phyloP scores from a whole-genome alignment of 2,888 invertebrate species.

The Pachydiplax longipennis region DNA sequence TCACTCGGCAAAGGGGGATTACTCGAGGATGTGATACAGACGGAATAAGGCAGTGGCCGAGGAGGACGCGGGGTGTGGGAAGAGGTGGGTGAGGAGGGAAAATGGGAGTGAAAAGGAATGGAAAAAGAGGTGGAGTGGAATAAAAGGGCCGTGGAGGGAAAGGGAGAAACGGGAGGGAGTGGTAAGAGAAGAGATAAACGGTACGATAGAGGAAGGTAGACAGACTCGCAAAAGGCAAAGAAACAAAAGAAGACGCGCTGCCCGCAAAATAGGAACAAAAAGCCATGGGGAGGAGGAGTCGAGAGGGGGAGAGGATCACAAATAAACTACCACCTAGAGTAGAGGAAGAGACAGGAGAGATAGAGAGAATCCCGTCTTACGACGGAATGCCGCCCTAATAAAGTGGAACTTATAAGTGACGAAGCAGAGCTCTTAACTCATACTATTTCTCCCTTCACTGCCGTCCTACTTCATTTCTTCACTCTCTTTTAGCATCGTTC shows the following conservation, averaged over 20 bases:
- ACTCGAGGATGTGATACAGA: neutral
- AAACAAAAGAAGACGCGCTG: neutral
- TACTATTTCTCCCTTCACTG: neutral
- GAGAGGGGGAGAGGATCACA: neutral
- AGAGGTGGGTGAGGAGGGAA: neutral
- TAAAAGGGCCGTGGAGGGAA: neutral
- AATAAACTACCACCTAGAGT: neutral
- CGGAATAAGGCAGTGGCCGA: neutral
- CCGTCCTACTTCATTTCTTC: neutral
- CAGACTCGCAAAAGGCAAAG: neutral
- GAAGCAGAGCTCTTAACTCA: neutral
- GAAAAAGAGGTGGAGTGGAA: neutral
- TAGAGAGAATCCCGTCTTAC: neutral
- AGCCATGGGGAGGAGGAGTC: neutral
- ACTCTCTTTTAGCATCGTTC: neutral
- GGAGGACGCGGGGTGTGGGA: neutral
- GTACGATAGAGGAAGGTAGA: constrained; percentile 11
- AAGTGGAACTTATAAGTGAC: constrained; percentile 37
- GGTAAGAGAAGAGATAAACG: neutral
- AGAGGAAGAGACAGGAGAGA: neutral
- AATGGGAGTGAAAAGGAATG: neutral
- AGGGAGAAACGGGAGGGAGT: neutral
- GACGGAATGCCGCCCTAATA: constrained; percentile 22
- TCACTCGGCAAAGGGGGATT: neutral
- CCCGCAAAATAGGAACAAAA: constrained; percentile 18